Conservation (phyloP, 2,888 invertebrate species). For the Stenichneumon culpator region DNA sequence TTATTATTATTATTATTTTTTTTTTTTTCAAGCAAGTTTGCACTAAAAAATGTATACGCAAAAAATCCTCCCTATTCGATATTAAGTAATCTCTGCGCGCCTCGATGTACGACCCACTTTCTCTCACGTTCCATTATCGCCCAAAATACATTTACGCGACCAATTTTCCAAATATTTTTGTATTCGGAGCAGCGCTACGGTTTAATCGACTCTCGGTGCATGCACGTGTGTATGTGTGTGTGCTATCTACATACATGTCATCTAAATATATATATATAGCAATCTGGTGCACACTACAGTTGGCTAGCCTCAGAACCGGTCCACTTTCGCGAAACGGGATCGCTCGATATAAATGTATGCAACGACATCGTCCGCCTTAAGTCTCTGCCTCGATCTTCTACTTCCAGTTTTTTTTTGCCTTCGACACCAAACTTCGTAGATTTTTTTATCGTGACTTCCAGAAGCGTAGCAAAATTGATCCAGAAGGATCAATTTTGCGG, state of each 20-base stretch:
- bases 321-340: conserved; percentile 44
- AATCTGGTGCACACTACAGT: not conserved
- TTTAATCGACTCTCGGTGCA: conserved; percentile 1
- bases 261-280: conserved; percentile 5
- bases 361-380: conserved; percentile 1
- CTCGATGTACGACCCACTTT: not conserved
- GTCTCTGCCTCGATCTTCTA: not conserved
- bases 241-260: not conserved
- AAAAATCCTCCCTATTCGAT: not conserved
- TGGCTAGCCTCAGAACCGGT: conserved; percentile 25
- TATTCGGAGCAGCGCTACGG: conserved; percentile 26
- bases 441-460: not conserved
- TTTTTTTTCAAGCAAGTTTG: too few relatives aligned
- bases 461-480: not conserved
- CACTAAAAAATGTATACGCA: too few relatives aligned
- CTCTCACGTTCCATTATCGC: conserved; percentile 9
- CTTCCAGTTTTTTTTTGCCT: not conserved
- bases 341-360: conserved; percentile 14
- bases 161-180: conserved; percentile 29
- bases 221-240: not conserved
- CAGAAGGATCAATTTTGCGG: too few relatives aligned
- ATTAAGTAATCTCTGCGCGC: not conserved
- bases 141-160: conserved; percentile 36
- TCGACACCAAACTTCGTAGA: not conserved
- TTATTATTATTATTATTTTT: not conserved